phyloP scores from a whole-genome alignment of 1,140 invertebrate species.

The Brachionus plicatilis region DNA sequence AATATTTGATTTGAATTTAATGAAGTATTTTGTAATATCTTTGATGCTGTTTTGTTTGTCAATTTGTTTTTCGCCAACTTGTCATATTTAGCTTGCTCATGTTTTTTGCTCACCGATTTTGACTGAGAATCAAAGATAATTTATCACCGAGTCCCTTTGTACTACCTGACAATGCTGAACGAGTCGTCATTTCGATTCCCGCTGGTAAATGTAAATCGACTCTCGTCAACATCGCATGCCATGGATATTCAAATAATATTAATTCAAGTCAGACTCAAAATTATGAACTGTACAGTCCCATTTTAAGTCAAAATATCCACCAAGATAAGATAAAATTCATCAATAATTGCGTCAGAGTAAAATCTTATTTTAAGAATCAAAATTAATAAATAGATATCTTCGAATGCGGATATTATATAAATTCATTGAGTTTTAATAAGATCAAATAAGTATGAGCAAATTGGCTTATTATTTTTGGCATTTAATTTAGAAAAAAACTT shows the following conservation, averaged over 20 bases:
- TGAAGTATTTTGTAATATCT: neutral
- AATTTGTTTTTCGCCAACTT: neutral
- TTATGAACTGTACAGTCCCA: neutral
- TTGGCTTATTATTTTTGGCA: neutral
- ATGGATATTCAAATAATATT: neutral
- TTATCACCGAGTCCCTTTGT: neutral
- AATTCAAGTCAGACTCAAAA: neutral
- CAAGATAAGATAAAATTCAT: neutral
- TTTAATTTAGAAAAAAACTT: neutral
- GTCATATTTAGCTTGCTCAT: neutral
- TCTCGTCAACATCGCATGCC: neutral
- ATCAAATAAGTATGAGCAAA: neutral
- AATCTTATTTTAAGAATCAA: neutral
- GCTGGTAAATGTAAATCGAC: neutral
- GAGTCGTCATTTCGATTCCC: neutral
- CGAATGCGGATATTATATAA: neutral
- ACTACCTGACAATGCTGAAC: neutral
- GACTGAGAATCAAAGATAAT: neutral
- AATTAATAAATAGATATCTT: neutral
- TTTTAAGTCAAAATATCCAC: neutral
- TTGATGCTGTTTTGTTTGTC: neutral
- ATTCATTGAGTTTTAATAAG: neutral
- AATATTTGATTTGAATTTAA: constrained; percentile 12
- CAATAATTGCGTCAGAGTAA: neutral
- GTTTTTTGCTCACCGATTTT: neutral